phyloP scores from a whole-genome alignment of 2,113 vertebrate species.

The Zosterops japonicus region DNA sequence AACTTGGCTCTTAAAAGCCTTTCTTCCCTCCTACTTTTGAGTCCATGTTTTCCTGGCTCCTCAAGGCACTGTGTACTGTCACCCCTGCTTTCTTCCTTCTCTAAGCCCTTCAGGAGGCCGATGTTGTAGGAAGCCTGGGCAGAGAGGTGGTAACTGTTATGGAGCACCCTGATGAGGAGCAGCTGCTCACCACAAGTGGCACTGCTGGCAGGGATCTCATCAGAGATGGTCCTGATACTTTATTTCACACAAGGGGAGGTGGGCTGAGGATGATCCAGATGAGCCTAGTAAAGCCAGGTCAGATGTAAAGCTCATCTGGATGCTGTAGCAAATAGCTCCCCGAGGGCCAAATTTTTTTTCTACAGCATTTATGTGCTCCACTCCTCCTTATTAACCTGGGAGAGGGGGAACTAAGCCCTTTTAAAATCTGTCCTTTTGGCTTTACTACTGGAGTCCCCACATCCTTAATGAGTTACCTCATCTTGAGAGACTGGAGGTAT shows the following conservation, averaged over 20 bases:
- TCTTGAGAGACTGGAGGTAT: neutral
- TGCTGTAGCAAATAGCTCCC: neutral
- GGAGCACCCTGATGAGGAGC: neutral
- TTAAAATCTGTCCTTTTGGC: neutral
- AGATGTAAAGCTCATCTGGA: neutral
- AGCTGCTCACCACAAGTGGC: neutral
- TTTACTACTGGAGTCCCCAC: neutral
- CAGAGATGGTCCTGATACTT: neutral
- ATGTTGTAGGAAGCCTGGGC: neutral
- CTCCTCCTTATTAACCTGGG: neutral
- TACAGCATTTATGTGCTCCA: neutral
- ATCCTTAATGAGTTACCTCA: neutral
- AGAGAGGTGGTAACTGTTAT: neutral
- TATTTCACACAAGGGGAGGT: neutral
- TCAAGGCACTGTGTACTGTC: neutral
- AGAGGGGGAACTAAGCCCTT: neutral
- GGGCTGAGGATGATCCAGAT: neutral
- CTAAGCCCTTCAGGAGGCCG: neutral
- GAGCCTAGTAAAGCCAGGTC: neutral
- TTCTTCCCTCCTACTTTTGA: neutral
- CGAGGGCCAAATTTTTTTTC: neutral
- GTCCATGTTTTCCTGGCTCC: neutral
- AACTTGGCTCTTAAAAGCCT: neutral
- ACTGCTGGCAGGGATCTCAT: rapidly evolving
- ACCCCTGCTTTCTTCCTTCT: neutral